Base-by-base conservation (phyloP, 2,888 invertebrate species). In the Chymomyza amoena region DNA sequence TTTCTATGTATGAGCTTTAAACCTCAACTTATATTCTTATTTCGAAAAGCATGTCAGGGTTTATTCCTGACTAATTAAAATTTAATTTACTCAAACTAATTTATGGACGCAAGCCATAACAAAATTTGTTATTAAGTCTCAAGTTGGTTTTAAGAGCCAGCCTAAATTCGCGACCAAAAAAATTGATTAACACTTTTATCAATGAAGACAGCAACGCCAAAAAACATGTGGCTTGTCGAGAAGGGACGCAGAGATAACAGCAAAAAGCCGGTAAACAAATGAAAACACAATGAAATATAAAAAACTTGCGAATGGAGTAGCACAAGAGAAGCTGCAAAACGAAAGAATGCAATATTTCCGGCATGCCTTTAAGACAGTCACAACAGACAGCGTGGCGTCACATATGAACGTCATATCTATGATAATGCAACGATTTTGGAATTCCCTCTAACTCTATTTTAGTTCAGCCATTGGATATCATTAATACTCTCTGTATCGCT, bases 351-450 rank as follows among this genome's bases (percentile, higher is more conserved):
- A 45, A 60, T 28, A 51, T 18, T 25, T 69, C 25, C 7, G 20
- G 39, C 10, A 13, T 51, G 39, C 39, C 39, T 6, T 36, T 36
- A 16, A 45, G 73, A 66, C 66, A 66, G 59, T 45, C 18, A 16
- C 3, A 9, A 7, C 68, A 74, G 75, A 76, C 76, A 20, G 57
- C 52, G 61, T 69, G 75, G 66, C 68, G 66, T 28, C 63, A 39
- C 36, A 7, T 45, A 13, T 13, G 32, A 7, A 32, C 7, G 32
- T 32, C 32, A 45, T 45, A 2, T 45, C 13, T 45, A 13, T 13
- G 39, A 13, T 45, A 45, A 13, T 45, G 39, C 13, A 45, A 2
- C 39, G 39, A 45, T 10, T 45, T 13, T 13, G 39, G 13, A 45
- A 45, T 45, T 6, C 32, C 32, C 32, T 32, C 32, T 2, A 32